These are phyloP conservation scores for Branchellion lobata DNA, from an alignment of 2,888 invertebrate species.

Conservation along the genomic window DNA sequence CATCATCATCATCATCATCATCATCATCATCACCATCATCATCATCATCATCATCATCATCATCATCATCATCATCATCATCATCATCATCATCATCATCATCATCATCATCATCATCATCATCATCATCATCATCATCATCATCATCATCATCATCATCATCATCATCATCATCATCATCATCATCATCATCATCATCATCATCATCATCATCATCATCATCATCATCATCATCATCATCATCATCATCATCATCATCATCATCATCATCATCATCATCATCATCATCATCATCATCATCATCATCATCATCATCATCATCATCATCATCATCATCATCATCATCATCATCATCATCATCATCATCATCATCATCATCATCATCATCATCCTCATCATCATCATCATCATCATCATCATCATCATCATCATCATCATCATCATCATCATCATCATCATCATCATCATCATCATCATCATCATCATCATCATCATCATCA, in stretches of 20 bases:
- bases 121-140: constrained; percentile 17
- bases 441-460: constrained; percentile 1
- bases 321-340: constrained; percentile 3
- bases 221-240: too few species aligned
- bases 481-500: too few species aligned
- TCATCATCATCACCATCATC: constrained; percentile 12
- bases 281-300: constrained; percentile 4
- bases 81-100: constrained; percentile 24
- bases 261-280: neutral
- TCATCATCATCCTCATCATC: neutral
- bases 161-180: constrained; percentile 12
- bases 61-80: constrained; percentile 26
- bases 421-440: constrained; percentile 11
- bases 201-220: too few species aligned
- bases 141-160: constrained; percentile 3
- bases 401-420: constrained; percentile 5
- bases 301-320: constrained; percentile 10
- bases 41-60: constrained; percentile 20
- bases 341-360: neutral
- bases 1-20: constrained; percentile 17
- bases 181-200: too few species aligned
- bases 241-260: too few species aligned
- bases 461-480: too few species aligned
- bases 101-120: constrained; percentile 26
- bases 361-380: neutral